Evolutionary conservation across 2,797 vertebrate species (phyloP).

Genomic region (Sternotherus odoratus): DNA sequence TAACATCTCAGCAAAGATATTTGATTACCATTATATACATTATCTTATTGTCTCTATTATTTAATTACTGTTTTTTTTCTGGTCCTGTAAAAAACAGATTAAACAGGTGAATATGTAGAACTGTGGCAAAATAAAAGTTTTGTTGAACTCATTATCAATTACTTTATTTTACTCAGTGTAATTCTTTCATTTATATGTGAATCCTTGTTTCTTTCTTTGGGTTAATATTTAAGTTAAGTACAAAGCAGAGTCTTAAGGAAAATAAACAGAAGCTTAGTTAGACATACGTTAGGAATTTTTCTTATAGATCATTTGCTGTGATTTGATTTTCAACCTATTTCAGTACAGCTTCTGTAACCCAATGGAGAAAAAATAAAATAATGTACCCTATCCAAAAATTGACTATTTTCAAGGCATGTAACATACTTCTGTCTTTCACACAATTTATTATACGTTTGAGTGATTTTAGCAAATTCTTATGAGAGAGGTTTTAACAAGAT

Average conservation of each 20-base stretch:
- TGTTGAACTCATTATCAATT: not conserved
- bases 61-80: not conserved
- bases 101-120: not conserved
- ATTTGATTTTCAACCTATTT: not conserved
- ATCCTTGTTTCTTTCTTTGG: rapidly evolving
- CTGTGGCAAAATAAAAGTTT: not conserved
- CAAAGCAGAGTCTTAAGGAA: not conserved
- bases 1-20: not conserved
- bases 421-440: not conserved
- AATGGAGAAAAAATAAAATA: not conserved
- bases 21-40: not conserved
- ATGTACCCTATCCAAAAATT: not conserved
- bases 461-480: not conserved
- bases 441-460: not conserved
- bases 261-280: not conserved
- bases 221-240: not conserved
- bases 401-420: not conserved
- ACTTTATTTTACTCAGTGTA: not conserved
- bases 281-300: not conserved
- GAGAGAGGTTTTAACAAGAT: not conserved
- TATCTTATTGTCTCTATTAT: rapidly evolving
- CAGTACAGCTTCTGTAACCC: not conserved
- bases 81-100: not conserved
- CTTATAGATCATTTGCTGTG: not conserved
- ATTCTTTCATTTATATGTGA: not conserved